Percentiles rank a stretch among this genome's conserved stretches.
Evolutionary conservation across 2,113 vertebrate species (phyloP).

Genomic region (Otis tarda): DNA sequence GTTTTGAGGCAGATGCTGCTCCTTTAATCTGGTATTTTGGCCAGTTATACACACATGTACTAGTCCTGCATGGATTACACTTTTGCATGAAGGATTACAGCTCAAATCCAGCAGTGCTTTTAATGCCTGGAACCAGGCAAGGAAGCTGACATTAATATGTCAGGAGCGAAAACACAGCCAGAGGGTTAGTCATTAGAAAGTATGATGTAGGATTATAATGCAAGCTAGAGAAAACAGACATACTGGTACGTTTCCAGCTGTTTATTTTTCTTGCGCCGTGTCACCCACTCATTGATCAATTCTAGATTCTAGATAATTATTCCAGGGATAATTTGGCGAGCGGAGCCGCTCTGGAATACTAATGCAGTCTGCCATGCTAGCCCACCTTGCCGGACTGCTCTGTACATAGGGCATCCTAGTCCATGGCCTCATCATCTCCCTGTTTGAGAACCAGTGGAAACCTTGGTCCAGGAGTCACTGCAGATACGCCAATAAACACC

Average conservation of each 20-base stretch:
- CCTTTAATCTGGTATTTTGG: constrained; percentile 38
- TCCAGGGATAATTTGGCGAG: background rate
- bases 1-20: constrained; percentile 38
- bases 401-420: background rate
- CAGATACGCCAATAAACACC: background rate
- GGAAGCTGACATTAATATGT: background rate
- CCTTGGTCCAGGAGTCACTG: background rate
- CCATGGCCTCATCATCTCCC: background rate
- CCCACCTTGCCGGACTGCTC: background rate
- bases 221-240: background rate
- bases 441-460: background rate
- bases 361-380: background rate
- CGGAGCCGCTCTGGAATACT: accelerated
- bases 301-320: background rate
- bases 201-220: background rate
- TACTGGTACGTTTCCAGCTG: background rate
- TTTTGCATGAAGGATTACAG: constrained; percentile 44
- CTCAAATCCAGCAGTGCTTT: constrained; percentile 50
- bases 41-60: background rate
- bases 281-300: background rate
- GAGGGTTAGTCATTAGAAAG: background rate
- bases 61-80: constrained; percentile 56
- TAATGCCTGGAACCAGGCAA: constrained; percentile 17
- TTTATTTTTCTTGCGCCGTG: background rate
- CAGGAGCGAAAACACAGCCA: background rate